Evolutionary conservation across 2,797 vertebrate genomes (phyloP), one percentile per base, ranked within the genome.

Genomic region (Dallia pectoralis): DNA sequence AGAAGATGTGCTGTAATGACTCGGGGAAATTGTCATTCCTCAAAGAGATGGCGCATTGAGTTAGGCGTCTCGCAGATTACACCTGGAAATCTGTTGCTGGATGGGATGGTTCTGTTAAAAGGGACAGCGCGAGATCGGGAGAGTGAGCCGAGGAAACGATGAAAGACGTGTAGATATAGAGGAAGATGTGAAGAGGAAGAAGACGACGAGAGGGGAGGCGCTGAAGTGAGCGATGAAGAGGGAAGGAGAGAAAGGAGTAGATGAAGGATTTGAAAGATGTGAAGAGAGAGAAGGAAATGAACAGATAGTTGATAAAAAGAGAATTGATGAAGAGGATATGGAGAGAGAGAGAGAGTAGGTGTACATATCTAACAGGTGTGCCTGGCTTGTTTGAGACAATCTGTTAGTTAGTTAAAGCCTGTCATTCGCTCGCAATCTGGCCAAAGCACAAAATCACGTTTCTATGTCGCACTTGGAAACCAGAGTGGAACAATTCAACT

Each of bases 301-400:
- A n/a, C n/a, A n/a, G n/a, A n/a, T n/a, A n/a, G n/a, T n/a, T n/a
- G n/a, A n/a, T 40, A 9, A 40, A 40, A 9, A 40, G 36, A 40
- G 1, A 40, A 9, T 40, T 40, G 36, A 40, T 40, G 36, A 40
- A 40, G 36, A 40, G 36, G 36, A 40, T 40, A 40, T 40, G 36
- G 36, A 40, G 36, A n/a, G n/a, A n/a, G n/a, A 40, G 36, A n/a
- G n/a, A n/a, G 36, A 40, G 36, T 40, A 40, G 36, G 36, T 40
- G 36, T 18, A 48, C 47, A 33, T 69, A 27, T 69, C 25, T 18
- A 19, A 11, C 25, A 64, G 68, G 69, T 67, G 62, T 72, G 75
- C 70, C 36, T 6, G 36, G 74, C 62, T 74, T 84, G 85, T 86
- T 89, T 69, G 73, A 78, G 81, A 77, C 85, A 82, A 82, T 85